Evolutionary conservation across 2,797 vertebrate genomes (phyloP).

Genomic region (Rachycentron canadum): DNA sequence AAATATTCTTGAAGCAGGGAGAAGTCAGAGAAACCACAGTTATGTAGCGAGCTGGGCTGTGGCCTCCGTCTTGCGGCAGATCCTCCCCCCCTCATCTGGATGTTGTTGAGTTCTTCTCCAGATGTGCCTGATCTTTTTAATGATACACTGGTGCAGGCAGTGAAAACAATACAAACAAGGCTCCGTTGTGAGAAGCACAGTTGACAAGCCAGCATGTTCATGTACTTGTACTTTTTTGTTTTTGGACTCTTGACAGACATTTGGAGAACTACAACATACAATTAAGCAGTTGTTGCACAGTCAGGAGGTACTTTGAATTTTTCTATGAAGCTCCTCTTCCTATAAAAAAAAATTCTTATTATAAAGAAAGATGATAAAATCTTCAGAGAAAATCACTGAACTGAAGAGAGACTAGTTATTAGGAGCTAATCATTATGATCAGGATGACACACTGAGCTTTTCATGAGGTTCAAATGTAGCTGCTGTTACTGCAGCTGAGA

Average conservation of each 20-base stretch:
- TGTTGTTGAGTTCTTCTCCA: slow-evolving; percentile 79
- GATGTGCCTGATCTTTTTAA: slow-evolving; percentile 76
- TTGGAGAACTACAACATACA: background rate
- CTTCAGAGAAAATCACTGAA: slow-evolving; percentile 11
- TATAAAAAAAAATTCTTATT: background rate
- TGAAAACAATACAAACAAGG: slow-evolving; percentile 52
- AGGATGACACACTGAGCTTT: slow-evolving; percentile 5
- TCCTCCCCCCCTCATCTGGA: slow-evolving; percentile 78
- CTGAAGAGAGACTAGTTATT: background rate
- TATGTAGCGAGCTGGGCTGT: slow-evolving; percentile 73
- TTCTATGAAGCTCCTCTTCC: background rate
- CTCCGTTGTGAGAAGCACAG: slow-evolving; percentile 4
- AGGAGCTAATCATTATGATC: background rate
- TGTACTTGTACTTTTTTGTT: slow-evolving; percentile 3
- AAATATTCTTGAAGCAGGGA: slow-evolving; percentile 43
- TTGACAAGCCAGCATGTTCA: background rate
- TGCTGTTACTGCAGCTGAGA: background rate
- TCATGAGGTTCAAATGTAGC: background rate
- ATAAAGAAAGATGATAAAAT: background rate
- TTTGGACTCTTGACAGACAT: too few species aligned
- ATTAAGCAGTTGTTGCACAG: slow-evolving; percentile 20
- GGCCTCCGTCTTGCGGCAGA: slow-evolving; percentile 59
- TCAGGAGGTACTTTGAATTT: slow-evolving; percentile 1
- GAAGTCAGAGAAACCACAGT: slow-evolving; percentile 73
- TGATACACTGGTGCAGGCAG: slow-evolving; percentile 55